Conservation (phyloP, 2,888 invertebrate genomes). For the Stenodema calcarata region DNA sequence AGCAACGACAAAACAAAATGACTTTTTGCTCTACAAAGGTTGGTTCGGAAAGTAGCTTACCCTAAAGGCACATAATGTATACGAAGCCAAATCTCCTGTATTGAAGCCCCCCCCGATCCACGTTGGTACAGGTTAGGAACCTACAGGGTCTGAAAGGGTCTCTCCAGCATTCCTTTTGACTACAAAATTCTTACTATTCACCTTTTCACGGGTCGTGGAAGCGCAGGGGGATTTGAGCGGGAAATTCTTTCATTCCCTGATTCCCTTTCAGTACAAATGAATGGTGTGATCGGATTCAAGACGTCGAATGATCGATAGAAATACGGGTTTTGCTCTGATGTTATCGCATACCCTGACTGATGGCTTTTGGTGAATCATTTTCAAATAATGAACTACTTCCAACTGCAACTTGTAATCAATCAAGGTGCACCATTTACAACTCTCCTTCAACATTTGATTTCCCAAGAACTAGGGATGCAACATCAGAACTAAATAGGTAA, state of each 20-base stretch:
- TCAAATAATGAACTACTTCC: too few species aligned
- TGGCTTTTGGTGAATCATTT: too few species aligned
- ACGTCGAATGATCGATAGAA: neutral
- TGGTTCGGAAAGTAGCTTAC: neutral
- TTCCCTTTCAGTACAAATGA: neutral
- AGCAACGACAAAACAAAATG: neutral
- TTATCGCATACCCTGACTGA: neutral
- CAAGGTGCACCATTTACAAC: too few species aligned
- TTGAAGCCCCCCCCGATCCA: neutral
- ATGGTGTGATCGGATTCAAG: neutral
- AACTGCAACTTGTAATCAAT: too few species aligned
- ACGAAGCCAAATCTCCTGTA: neutral
- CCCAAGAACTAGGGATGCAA: too few species aligned
- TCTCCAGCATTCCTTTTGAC: neutral
- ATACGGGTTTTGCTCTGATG: neutral
- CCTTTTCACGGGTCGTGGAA: neutral
- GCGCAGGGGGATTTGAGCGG: neutral
- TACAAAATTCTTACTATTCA: neutral
- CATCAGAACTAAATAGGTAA: too few species aligned
- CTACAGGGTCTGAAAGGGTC: neutral
- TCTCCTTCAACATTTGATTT: too few species aligned
- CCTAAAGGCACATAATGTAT: neutral
- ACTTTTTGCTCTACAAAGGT: neutral
- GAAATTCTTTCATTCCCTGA: neutral
- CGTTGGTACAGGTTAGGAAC: neutral